Evolutionary conservation across 2,888 invertebrate genomes (phyloP), one percentile per base, ranked within the genome.

Genomic region (Myathropa florea): DNA sequence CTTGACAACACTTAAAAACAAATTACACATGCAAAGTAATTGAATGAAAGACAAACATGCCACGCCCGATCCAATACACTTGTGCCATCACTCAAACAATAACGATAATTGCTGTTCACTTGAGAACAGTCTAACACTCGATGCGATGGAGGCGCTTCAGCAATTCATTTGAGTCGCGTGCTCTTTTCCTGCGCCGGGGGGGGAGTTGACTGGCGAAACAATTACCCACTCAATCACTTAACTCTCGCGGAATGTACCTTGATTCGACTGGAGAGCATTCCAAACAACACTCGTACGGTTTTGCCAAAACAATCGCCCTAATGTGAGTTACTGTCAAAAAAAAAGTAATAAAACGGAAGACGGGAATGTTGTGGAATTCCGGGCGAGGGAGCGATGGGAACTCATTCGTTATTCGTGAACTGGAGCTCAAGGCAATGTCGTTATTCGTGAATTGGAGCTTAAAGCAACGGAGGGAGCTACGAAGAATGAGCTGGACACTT

Each of bases 151-250:
- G 12, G 12, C 33, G 12, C n/a, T 39, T 14, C 39, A 39, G 14
- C 33, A 33, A 61, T 71, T 67, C 2, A 67, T 68, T 73, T 68
- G 53, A 46, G 18, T 21, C 26, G 33, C 36, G 18, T 39, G 39
- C n/a, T 39, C n/a, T 39, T 39, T n/a, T 14, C 0, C 2, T 0
- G 39, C 0, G 39, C 4, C 1, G 39, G 18, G 4, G n/a, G n/a
- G 6, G 39, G 39, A 18, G 3, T n/a, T 6, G 6, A n/a, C 4
- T 28, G 28, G 39, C 39, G 23, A 59, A 61, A 64, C 64, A 65
- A 57, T 46, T 26, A 28, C 55, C 12, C 26, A 71, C 71, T 76
- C 67, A 79, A 83, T 79, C 83, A 71, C 61, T 80, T 75, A 70
- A 63, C 57, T 72, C 28, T 30, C 57, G 67, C 67, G 18, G 46